Evolutionary conservation across 2,113 vertebrate species (phyloP).

Genomic region (human (Homo sapiens)): DNA sequence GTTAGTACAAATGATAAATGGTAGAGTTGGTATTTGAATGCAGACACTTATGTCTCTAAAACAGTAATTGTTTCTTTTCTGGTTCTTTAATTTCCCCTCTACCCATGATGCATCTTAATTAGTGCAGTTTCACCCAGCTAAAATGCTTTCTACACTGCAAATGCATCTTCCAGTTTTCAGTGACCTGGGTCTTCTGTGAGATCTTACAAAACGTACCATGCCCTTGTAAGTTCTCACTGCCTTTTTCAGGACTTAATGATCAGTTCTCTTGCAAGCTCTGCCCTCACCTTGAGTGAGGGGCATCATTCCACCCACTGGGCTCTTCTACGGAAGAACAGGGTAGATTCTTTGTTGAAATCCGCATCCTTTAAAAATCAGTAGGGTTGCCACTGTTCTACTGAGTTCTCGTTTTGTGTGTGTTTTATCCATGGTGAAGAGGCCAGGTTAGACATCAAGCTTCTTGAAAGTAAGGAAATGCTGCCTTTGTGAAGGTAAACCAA

Average conservation of each 20-base stretch:
- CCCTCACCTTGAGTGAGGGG: background rate
- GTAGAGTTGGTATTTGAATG: background rate
- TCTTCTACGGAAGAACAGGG: background rate
- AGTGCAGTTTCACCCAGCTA: background rate
- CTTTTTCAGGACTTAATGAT: too few relatives aligned
- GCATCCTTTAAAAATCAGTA: background rate
- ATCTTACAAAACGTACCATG: background rate
- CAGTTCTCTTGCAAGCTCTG: too few relatives aligned
- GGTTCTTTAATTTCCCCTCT: too few relatives aligned
- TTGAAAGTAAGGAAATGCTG: background rate
- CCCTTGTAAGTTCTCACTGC: too few relatives aligned
- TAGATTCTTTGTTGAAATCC: background rate
- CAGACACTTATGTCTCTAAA: background rate
- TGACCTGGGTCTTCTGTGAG: background rate
- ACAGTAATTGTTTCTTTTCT: background rate
- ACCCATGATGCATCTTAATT: background rate
- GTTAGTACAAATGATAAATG: background rate
- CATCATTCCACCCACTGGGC: too few relatives aligned
- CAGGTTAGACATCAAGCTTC: background rate
- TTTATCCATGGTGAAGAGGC: background rate
- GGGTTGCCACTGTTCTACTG: background rate
- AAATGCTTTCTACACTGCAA: background rate
- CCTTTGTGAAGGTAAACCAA: background rate
- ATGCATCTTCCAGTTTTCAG: background rate
- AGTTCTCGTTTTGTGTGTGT: background rate